These are phyloP conservation scores for Lucilia cuprina DNA, from an alignment of 1,140 invertebrate genomes.

Conservation along the genomic window DNA sequence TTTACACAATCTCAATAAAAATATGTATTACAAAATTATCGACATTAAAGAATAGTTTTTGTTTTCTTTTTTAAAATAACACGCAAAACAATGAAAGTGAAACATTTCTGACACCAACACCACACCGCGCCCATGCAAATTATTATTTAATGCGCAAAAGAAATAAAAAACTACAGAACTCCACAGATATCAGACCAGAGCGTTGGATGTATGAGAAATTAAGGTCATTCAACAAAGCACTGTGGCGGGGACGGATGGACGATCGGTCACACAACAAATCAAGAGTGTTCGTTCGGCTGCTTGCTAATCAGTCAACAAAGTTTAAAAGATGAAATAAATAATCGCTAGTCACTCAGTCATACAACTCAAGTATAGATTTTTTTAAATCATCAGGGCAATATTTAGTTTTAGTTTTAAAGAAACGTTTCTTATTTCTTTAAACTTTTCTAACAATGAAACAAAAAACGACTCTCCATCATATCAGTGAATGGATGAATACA, in stretches of 20 bases:
- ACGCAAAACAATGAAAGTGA: background rate
- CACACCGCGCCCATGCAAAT: background rate
- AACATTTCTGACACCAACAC: background rate
- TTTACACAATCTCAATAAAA: background rate
- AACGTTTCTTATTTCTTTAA: background rate
- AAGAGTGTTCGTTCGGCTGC: no score
- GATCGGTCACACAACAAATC: background rate
- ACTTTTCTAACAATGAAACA: background rate
- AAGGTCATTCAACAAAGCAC: background rate
- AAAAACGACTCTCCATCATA: background rate
- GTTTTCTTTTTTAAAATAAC: background rate
- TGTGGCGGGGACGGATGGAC: background rate
- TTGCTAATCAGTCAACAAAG: no score
- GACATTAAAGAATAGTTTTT: background rate
- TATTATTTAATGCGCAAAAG: background rate
- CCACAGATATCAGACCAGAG: background rate
- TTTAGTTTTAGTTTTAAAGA: background rate
- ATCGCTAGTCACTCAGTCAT: no score
- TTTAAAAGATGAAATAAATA: no score
- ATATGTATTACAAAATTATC: background rate
- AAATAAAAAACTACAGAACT: background rate
- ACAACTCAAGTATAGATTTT: no score
- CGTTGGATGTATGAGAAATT: background rate
- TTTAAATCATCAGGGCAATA: background rate
- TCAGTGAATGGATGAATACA: background rate